phyloP scores from a whole-genome alignment of 2,113 vertebrate species.

The Pelodiscus sinensis region DNA sequence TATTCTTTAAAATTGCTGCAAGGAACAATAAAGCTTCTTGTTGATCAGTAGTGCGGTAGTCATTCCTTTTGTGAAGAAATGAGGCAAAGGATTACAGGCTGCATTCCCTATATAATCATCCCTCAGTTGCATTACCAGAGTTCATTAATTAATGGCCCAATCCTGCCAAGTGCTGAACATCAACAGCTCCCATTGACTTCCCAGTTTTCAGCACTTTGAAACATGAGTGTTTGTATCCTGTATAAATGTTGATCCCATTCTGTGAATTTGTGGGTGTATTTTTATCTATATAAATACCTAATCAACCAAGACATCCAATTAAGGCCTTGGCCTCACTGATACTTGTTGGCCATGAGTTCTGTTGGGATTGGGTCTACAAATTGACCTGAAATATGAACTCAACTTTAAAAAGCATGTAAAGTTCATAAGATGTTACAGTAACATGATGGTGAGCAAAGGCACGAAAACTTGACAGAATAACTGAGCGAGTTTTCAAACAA shows the following conservation, averaged over 20 bases:
- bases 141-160: neutral
- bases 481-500: no score
- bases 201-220: neutral
- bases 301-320: neutral
- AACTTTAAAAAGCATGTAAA: neutral
- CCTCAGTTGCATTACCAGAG: neutral
- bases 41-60: neutral
- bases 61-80: neutral
- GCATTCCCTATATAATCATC: neutral
- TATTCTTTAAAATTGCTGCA: fast-evolving
- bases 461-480: no score
- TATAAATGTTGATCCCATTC: neutral
- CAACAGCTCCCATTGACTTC: neutral
- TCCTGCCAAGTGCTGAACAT: neutral
- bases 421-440: neutral
- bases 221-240: neutral
- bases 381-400: neutral
- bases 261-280: neutral
- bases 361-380: neutral
- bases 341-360: neutral
- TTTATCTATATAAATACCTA: neutral
- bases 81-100: neutral
- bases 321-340: neutral
- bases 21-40: neutral
- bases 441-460: no score